Percentiles rank a stretch among this genome's conserved stretches.
Conservation (phyloP, 2,113 vertebrate genomes). For the Martes martes region DNA sequence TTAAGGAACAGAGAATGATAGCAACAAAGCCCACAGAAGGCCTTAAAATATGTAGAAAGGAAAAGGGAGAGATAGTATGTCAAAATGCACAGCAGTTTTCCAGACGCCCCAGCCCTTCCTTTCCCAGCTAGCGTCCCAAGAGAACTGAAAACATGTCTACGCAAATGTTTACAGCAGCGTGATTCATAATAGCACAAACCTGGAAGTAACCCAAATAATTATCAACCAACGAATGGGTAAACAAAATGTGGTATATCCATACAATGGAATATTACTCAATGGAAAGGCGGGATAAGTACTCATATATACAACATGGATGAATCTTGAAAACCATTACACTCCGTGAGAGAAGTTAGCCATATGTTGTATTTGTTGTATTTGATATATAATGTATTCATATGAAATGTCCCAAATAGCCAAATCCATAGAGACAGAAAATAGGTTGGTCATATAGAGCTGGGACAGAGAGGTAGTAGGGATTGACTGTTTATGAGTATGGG, state of each 20-base stretch:
- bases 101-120: fast-evolving
- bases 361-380: not conserved
- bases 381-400: not conserved
- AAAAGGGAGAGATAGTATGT: not conserved
- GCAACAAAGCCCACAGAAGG: not conserved
- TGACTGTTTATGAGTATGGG: too few relatives aligned
- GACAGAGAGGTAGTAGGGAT: not conserved
- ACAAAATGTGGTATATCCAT: not conserved
- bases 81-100: not conserved
- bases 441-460: too few relatives aligned
- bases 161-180: not conserved
- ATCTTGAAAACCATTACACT: not conserved
- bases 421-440: not conserved
- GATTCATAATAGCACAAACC: not conserved
- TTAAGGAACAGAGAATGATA: not conserved
- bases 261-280: not conserved
- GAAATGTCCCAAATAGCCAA: not conserved
- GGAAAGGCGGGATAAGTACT: not conserved
- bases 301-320: not conserved
- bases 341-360: not conserved
- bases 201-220: not conserved
- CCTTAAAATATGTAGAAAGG: not conserved
- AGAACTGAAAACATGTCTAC: not conserved
- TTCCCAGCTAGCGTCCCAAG: not conserved
- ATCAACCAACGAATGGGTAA: not conserved